phyloP scores from a whole-genome alignment of 1,140 invertebrate genomes.

The Littorina saxatilis region DNA sequence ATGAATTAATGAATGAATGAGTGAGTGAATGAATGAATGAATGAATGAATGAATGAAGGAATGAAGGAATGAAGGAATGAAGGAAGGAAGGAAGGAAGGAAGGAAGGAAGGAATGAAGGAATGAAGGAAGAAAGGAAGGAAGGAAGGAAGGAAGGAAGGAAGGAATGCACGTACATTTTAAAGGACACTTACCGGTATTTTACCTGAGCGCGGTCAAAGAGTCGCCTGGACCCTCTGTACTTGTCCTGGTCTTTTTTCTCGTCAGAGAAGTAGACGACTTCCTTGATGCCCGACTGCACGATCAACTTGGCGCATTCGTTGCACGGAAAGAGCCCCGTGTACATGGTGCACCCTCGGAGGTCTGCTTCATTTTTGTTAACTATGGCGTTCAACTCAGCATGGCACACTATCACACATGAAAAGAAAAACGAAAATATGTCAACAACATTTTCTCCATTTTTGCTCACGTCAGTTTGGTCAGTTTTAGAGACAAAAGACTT shows the following conservation, averaged over 20 bases:
- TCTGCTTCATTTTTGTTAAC: conserved; percentile 90
- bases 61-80: neutral
- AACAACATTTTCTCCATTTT: neutral
- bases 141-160: conserved; percentile 16
- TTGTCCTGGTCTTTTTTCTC: conserved; percentile 84
- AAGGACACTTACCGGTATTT: too few relatives aligned
- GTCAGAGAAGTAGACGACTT: conserved; percentile 85
- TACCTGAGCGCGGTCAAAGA: conserved; percentile 85
- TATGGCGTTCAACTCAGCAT: conserved; percentile 98
- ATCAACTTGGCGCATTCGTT: conserved; percentile 98
- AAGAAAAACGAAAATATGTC: neutral
- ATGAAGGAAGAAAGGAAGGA: neutral
- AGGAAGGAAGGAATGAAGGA: conserved; percentile 8
- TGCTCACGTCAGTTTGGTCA: neutral
- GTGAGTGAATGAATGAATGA: neutral
- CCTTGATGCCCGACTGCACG: conserved; percentile 82
- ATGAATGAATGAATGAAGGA: neutral
- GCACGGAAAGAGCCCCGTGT: conserved; percentile 93
- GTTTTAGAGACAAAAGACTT: neutral
- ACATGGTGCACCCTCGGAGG: conserved; percentile 88
- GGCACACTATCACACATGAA: conserved; percentile 87
- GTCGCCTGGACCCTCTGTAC: conserved; percentile 84
- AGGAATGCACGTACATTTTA: too few relatives aligned
- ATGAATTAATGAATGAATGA: neutral
- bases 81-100: conserved; percentile 15